Evolutionary conservation across 2,888 invertebrate species (phyloP), one percentile per base, ranked within the genome.

Genomic region (Oxyteleia sp.): DNA sequence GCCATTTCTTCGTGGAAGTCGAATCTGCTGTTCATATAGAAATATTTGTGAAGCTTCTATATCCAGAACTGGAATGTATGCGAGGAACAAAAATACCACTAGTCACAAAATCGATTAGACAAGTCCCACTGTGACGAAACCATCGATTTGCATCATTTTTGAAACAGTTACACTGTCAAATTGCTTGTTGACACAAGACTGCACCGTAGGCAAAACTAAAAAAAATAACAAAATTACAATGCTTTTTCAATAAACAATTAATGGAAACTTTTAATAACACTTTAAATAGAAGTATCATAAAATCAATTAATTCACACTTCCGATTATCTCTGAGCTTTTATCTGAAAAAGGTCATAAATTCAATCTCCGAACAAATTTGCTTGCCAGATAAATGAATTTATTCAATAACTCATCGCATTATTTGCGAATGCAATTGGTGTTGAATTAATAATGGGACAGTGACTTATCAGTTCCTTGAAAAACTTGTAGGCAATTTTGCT

Each of bases 361-460:
- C 47, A 72, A 80, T 84, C 86, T 79, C 84, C 86, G 84, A 83
- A 85, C 86, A 84, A 85, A 86, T 87, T 78, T 79, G 63, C 51
- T 64, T 64, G 61, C 53, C 71, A 71, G 82, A 82, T 76, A 76
- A 82, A 61, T 49, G 69, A 55, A 81, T 64, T 79, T 79, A 55
- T 79, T 69, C 69, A 79, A 71, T 63, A 69, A 61, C 61, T 78
- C 75, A 76, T 68, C 78, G 55, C 55, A 43, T 63, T 69, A 55
- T 79, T 63, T 63, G 78, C 69, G 10, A 71, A 63, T 55, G 63
- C 59, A 69, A 71, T 71, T 71, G 55, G 49, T 71, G 55, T 63
- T 71, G 69, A 61, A 69, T 68, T 53, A 68, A 78, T 78, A 78
- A 78, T 78, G 68, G 61, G 59, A 68, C 32, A 20, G 51, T 68